Percentiles rank a stretch among this genome's conserved stretches.
Conservation (phyloP, 2,113 vertebrate genomes). For the Spea multiplicata region DNA sequence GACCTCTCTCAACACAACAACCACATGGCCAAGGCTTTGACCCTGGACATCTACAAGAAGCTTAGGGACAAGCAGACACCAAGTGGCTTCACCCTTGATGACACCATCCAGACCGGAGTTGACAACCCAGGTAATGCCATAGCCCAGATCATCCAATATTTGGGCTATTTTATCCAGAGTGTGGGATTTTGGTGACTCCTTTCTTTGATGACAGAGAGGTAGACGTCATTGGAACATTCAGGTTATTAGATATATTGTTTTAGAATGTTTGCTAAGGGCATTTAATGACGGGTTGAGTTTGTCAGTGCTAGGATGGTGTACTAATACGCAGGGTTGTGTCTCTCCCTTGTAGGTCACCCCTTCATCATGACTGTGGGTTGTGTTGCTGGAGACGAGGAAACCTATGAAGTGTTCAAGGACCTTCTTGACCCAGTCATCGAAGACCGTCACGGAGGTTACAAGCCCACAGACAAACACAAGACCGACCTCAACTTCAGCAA, state of each 20-base stretch:
- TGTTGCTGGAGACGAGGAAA: slow-evolving; percentile 87
- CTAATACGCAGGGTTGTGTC: too few species aligned
- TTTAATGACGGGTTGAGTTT: too few species aligned
- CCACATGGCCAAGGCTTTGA: slow-evolving; percentile 89
- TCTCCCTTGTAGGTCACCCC: slow-evolving; percentile 75
- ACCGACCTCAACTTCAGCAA: slow-evolving; percentile 92
- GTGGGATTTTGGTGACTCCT: too few species aligned
- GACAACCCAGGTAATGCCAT: slow-evolving; percentile 83
- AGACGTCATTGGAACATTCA: too few species aligned
- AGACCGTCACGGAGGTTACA: slow-evolving; percentile 87
- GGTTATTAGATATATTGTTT: too few species aligned
- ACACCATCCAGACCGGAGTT: slow-evolving; percentile 87
- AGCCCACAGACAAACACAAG: slow-evolving; percentile 88
- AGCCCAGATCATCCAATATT: slow-evolving; percentile 54
- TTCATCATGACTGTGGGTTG: slow-evolving; percentile 96
- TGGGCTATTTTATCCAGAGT: too few species aligned
- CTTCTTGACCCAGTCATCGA: slow-evolving; percentile 87
- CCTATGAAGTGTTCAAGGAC: slow-evolving; percentile 81
- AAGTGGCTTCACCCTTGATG: slow-evolving; percentile 88
- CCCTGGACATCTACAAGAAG: slow-evolving; percentile 74
- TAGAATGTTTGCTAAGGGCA: too few species aligned
- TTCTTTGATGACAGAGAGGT: too few species aligned
- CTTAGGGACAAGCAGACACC: slow-evolving; percentile 86
- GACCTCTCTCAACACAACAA: slow-evolving; percentile 86
- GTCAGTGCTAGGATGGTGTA: too few species aligned